phyloP scores from a whole-genome alignment of 2,888 invertebrate species.

The Amiota mariae region DNA sequence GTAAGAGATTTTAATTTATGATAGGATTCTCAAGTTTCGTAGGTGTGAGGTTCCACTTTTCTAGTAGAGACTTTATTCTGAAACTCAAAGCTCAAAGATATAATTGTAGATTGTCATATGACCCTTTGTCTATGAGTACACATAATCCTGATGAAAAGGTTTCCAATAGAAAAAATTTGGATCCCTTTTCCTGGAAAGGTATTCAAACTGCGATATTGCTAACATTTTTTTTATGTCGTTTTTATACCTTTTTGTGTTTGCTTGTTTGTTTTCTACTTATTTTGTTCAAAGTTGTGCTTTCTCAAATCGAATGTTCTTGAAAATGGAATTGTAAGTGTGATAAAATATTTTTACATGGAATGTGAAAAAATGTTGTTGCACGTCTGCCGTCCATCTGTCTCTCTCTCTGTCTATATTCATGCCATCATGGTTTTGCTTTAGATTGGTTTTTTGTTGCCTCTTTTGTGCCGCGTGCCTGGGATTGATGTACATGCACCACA shows the following conservation, averaged over 20 bases:
- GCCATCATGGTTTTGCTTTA: background rate
- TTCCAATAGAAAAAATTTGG: too few species aligned
- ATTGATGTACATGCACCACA: conserved; percentile 36
- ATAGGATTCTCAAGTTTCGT: too few species aligned
- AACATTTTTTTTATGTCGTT: too few species aligned
- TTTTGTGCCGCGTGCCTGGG: conserved; percentile 31
- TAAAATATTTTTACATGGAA: conserved; percentile 28
- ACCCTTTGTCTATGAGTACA: too few species aligned
- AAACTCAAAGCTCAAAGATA: too few species aligned
- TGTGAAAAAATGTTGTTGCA: conserved; percentile 21
- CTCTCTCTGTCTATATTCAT: background rate
- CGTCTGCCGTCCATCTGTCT: background rate
- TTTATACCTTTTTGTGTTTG: background rate
- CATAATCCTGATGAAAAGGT: too few species aligned
- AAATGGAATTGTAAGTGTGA: conserved; percentile 28
- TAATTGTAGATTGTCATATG: too few species aligned
- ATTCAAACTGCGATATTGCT: too few species aligned
- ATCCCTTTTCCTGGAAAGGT: too few species aligned
- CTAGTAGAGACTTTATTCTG: too few species aligned
- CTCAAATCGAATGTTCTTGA: conserved; percentile 17
- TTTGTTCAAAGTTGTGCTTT: conserved; percentile 20
- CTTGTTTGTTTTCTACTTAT: background rate
- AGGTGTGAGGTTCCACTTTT: too few species aligned
- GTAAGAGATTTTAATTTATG: too few species aligned
- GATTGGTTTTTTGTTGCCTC: background rate